Base-by-base conservation (phyloP, 2,888 invertebrate species). In the Pristionchus exspectatus region DNA sequence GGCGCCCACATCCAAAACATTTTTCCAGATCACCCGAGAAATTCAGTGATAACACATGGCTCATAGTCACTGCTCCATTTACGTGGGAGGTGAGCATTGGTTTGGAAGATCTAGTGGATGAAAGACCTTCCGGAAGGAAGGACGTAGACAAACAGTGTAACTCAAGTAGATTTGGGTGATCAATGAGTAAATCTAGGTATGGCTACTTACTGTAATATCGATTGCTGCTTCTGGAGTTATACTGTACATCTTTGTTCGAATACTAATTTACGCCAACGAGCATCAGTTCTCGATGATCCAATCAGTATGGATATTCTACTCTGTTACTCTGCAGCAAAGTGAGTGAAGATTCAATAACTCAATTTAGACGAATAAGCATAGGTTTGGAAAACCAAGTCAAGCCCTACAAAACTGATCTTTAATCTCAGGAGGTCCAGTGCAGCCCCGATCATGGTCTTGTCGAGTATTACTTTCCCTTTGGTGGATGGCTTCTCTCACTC, bases 321-420 rank as follows among this genome's bases (percentile, higher is more conserved):
- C 94, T 0, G 92, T 94, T 38, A 92, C 93, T 54, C 92, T 94
- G 2, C 93, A 94, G 44, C 94, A 94, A 93, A 93, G 94, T 93
- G 27, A 59, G 90, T 12, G 30, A 24, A 21, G 18, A 30, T 50
- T 14, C 74, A 27, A 9, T 38, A 27, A n/a, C 5, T 24, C 30
- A 5, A 33, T 72, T 72, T 66, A 18, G n/a, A 66, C n/a, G n/a
- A n/a, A n/a, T 27, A 66, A 66, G 10, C 24, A 27, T 27, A 0
- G 12, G 27, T 27, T 69, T n/a, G 38, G 69, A 38, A 38, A 38
- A 50, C 44, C 3, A 50, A 50, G 9, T 9, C 1, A 50, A 7
- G 0, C 44, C 12, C 44, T 50, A 50, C 5, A 50, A 50, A 50
- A 3, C 1, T 50, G 44, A 50, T 50, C 74, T n/a, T 83, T 30